Evolutionary conservation across 2,113 vertebrate genomes (phyloP).

Genomic region (Perca fluviatilis): DNA sequence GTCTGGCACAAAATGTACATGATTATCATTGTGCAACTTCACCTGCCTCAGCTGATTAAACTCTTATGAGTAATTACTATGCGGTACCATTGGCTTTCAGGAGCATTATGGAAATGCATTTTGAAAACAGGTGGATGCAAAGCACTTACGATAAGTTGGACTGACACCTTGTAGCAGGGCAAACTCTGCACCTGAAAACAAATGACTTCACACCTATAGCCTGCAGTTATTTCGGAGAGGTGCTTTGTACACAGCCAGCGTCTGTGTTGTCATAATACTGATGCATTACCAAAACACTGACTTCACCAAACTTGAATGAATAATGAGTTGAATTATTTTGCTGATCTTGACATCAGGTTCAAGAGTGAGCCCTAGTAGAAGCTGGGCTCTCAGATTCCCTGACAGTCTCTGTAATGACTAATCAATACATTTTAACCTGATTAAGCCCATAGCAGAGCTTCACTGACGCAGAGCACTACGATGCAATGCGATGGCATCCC

Average conservation of each 20-base stretch:
- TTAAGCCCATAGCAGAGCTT: constrained; percentile 32
- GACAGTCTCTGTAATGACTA: constrained; percentile 46
- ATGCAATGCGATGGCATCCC: background rate
- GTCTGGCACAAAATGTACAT: constrained; percentile 7
- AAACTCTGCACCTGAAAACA: constrained; percentile 64
- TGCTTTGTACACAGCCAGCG: constrained; percentile 77
- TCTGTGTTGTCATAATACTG: constrained; percentile 73
- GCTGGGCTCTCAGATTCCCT: constrained; percentile 29
- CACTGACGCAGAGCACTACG: background rate
- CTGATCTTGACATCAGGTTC: constrained; percentile 25
- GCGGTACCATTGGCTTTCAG: constrained; percentile 41
- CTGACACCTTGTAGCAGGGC: constrained; percentile 55
- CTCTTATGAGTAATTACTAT: constrained; percentile 59
- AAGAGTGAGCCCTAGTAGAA: background rate
- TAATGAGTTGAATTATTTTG: constrained; percentile 48
- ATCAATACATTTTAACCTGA: constrained; percentile 67
- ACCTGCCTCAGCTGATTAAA: constrained; percentile 59
- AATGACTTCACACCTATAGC: constrained; percentile 72
- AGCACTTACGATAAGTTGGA: constrained; percentile 65
- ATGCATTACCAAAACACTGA: constrained; percentile 71
- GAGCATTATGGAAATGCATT: constrained; percentile 61
- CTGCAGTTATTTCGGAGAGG: constrained; percentile 69
- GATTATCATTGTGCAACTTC: constrained; percentile 19
- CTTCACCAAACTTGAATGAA: constrained; percentile 55
- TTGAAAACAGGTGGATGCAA: constrained; percentile 66